Percentiles rank a stretch among this genome's conserved stretches.
These are phyloP conservation scores for Cheilosia pagana DNA, from an alignment of 2,888 invertebrate species.

Conservation along the genomic window DNA sequence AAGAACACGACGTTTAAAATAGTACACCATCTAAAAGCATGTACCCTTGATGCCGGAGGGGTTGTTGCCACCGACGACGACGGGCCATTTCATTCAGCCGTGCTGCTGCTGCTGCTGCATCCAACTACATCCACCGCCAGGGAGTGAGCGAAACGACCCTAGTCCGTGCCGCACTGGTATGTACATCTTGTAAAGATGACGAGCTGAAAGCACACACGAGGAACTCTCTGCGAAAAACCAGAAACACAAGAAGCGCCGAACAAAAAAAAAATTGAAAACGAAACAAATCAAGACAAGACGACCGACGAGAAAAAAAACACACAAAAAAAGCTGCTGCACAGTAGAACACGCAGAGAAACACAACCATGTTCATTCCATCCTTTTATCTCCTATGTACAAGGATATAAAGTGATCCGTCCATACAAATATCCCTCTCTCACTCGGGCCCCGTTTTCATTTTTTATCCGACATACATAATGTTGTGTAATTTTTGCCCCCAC, in stretches of 20 bases:
- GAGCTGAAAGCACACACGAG: conserved; percentile 72
- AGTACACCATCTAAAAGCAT: conserved; percentile 75
- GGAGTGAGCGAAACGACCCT: conserved; percentile 75
- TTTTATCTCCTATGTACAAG: conserved; percentile 75
- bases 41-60: conserved; percentile 74
- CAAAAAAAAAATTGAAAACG: conserved; percentile 36
- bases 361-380: conserved; percentile 75
- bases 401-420: conserved; percentile 73
- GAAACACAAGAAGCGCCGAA: conserved; percentile 73
- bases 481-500: conserved; percentile 74
- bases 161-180: conserved; percentile 69
- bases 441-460: conserved; percentile 49
- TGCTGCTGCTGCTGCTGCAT: conserved; percentile 41
- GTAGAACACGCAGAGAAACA: conserved; percentile 71
- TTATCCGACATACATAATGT: conserved; percentile 73
- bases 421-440: conserved; percentile 73
- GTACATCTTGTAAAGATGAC: conserved; percentile 75
- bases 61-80: conserved; percentile 62
- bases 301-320: conserved; percentile 44
- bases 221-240: conserved; percentile 64
- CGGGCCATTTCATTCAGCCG: conserved; percentile 26
- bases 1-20: conserved; percentile 76
- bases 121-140: conserved; percentile 49
- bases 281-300: conserved; percentile 51
- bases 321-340: conserved; percentile 59